Percentiles rank a stretch among this genome's conserved stretches.
Evolutionary conservation across 2,113 vertebrate genomes (phyloP).

Genomic region (Pycnonotus jocosus): DNA sequence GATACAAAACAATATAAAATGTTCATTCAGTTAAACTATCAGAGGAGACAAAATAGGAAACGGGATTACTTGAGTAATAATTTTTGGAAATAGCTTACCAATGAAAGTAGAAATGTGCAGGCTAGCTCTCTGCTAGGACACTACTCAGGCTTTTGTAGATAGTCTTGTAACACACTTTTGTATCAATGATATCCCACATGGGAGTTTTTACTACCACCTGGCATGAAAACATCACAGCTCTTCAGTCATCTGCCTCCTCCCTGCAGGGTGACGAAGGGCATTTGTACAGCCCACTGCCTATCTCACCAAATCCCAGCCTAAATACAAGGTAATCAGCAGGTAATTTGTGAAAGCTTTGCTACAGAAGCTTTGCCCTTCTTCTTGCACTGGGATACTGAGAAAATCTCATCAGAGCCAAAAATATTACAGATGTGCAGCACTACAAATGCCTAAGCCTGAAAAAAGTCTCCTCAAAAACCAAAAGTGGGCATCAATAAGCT

Average conservation of each 20-base stretch:
- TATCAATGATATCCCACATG: neutral
- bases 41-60: neutral
- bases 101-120: neutral
- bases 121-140: neutral
- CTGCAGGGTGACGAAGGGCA: neutral
- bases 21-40: neutral
- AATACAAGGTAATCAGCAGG: neutral
- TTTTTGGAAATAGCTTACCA: neutral
- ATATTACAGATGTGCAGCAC: neutral
- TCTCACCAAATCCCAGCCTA: neutral
- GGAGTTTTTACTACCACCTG: neutral
- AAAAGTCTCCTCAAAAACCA: neutral
- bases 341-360: neutral
- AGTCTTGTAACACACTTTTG: neutral
- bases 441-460: neutral
- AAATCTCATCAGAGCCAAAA: neutral
- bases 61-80: neutral
- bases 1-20: neutral
- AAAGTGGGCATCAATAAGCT: neutral
- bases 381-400: neutral
- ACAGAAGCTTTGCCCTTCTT: neutral
- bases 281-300: neutral
- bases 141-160: neutral
- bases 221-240: neutral
- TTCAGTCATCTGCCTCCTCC: neutral